These are phyloP conservation scores for Lasioglossum albipes DNA, from an alignment of 1,140 invertebrate genomes.

Conservation along the genomic window DNA sequence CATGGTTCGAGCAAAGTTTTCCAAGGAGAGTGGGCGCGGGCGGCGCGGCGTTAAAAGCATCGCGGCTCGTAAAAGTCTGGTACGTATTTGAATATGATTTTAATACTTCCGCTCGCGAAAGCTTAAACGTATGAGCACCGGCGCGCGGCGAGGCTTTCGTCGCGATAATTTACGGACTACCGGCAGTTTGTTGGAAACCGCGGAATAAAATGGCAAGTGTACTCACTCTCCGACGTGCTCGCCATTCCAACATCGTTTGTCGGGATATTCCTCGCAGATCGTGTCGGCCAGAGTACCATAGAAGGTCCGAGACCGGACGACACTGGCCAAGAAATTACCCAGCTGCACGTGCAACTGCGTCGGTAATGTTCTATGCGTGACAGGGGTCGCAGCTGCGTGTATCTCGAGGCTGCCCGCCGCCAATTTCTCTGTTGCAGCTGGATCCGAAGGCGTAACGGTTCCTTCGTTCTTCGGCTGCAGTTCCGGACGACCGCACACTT, in stretches of 20 bases:
- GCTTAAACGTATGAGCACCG: background rate
- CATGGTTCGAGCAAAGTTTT: no score
- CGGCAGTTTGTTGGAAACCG: background rate
- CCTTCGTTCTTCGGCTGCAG: conserved; percentile 51
- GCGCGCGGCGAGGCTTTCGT: no score
- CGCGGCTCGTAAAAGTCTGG: conserved; percentile 9
- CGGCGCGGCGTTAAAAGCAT: background rate
- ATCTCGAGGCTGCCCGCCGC: conserved; percentile 22
- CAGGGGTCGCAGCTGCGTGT: conserved; percentile 53
- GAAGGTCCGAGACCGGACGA: conserved; percentile 85
- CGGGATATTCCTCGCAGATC: conserved; percentile 82
- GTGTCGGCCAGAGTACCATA: conserved; percentile 85
- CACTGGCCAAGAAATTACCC: conserved; percentile 84
- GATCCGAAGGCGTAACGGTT: conserved; percentile 14
- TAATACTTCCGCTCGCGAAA: background rate
- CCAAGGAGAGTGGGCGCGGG: background rate
- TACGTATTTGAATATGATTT: conserved; percentile 4
- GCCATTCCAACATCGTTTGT: conserved; percentile 86
- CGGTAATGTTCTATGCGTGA: conserved; percentile 54
- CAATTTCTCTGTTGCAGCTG: conserved; percentile 49
- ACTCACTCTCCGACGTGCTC: conserved; percentile 88
- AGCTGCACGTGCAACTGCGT: conserved; percentile 79
- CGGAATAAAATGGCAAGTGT: conserved; percentile 5
- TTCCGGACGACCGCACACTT: conserved; percentile 72
- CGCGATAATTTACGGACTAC: background rate